These are phyloP conservation scores for Drosophila arizonae DNA, from an alignment of 1,140 invertebrate species.

Conservation along the genomic window DNA sequence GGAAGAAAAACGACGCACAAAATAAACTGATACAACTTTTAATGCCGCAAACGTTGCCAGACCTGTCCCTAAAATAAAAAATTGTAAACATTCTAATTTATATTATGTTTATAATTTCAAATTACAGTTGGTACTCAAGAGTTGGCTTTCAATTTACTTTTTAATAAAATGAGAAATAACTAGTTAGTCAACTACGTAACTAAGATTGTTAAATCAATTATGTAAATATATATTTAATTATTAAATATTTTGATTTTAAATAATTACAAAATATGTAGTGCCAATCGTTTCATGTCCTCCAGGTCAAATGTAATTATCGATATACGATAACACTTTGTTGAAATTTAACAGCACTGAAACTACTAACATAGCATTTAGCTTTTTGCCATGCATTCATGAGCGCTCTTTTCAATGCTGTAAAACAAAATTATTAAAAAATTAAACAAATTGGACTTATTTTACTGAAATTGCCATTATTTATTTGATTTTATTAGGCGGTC, in stretches of 20 bases:
- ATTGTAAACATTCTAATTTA: not conserved
- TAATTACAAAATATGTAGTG: not conserved
- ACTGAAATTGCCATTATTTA: slow-evolving; percentile 1
- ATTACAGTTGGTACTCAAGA: too few species aligned
- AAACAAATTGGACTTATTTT: not conserved
- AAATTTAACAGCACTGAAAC: not conserved
- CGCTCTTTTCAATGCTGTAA: too few species aligned
- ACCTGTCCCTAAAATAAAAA: not conserved
- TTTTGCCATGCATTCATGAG: not conserved
- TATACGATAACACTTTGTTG: not conserved
- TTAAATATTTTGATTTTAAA: not conserved
- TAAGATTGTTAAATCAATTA: too few species aligned
- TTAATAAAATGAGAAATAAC: too few species aligned
- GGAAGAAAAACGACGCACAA: slow-evolving; percentile 50
- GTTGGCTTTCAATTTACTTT: too few species aligned
- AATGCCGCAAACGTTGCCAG: slow-evolving; percentile 13
- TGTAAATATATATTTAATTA: too few species aligned
- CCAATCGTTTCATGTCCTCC: too few species aligned
- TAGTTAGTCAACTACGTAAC: too few species aligned
- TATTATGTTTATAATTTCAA: too few species aligned
- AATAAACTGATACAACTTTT: slow-evolving; percentile 40
- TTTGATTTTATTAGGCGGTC: slow-evolving; percentile 57
- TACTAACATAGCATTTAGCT: not conserved
- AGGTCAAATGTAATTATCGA: not conserved
- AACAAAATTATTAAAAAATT: not conserved